Base-by-base conservation (phyloP, 2,888 invertebrate species). In the Standfussiana lucernea region DNA sequence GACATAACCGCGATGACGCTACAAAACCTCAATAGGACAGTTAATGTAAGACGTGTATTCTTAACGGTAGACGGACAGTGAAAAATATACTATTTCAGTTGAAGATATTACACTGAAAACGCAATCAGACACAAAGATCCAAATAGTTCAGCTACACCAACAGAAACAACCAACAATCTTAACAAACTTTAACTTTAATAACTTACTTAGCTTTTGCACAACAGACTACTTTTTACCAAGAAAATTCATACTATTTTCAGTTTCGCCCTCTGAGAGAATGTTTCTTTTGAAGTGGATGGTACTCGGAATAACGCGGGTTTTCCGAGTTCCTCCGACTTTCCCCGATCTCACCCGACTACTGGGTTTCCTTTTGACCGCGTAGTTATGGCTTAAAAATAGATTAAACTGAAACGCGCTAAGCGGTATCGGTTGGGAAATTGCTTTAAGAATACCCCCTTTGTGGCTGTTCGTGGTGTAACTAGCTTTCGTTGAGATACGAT, bases 331-430 rank as follows among this genome's bases (percentile, higher is more conserved):
- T 28, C 53, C 37, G 32, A 28, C 13, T 32, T 28, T 18, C 37
- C 47, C 42, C 59, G 74, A 72, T 67, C 61, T 28, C 11, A 6
- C 32, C 75, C 62, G 64, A 68, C 70, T 47, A 59, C 65, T 62
- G 50, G 66, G 80, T 79, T 90, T 92, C 89, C 90, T 89, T 92
- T 92, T 87, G 92, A 91, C 89, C 88, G 85, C 75, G 79, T 87
- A 90, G 89, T 91, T 90, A 92, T 91, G 84, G 87, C 84, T 90
- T 89, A 87, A 91, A 92, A 92, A 91, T 89, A 92, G 90, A 92
- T 93, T 92, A 92, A 91, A 91, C 77, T 56, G 81, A 81, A 84
- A 77, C 77, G 80, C 82, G 85, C 83, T 85, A 89, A 85, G 72
- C 87, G 86, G 83, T 86, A 87, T 90, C 81, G 87, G 84, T 72